phyloP scores from a whole-genome alignment of 2,113 vertebrate genomes.

The Connochaetes taurinus region DNA sequence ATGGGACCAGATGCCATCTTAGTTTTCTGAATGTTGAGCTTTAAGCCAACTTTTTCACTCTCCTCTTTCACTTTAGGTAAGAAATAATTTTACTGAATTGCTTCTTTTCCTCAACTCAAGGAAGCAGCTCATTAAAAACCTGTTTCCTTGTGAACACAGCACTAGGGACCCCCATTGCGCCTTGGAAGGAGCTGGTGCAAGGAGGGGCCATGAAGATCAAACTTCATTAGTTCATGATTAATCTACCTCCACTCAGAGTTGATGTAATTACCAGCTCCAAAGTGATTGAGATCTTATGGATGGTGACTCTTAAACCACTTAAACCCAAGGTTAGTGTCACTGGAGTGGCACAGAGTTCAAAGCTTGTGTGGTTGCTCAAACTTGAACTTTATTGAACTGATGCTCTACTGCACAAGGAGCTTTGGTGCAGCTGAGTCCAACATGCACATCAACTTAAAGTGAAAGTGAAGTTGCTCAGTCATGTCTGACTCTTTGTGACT shows the following conservation, averaged over 20 bases:
- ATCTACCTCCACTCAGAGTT: background rate
- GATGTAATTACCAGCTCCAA: background rate
- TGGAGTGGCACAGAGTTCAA: background rate
- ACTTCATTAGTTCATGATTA: background rate
- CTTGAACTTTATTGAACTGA: background rate
- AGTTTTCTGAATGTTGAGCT: no score
- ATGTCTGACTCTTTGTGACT: no score
- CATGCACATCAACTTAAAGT: no score
- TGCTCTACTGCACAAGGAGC: background rate
- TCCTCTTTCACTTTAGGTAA: no score
- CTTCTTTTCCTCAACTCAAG: no score
- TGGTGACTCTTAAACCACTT: background rate
- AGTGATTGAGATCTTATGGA: background rate
- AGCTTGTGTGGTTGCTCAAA: background rate
- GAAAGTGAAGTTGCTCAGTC: no score
- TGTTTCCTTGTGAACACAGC: background rate
- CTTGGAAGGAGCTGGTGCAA: background rate
- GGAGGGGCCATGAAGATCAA: background rate
- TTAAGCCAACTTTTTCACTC: no score
- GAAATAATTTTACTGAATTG: no score
- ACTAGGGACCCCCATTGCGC: background rate
- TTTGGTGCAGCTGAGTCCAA: background rate
- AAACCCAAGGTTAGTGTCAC: background rate
- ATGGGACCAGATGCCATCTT: no score
- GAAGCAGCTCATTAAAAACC: no score